Base-by-base conservation (phyloP, 2,888 invertebrate genomes). In the Drosophila leonis region DNA sequence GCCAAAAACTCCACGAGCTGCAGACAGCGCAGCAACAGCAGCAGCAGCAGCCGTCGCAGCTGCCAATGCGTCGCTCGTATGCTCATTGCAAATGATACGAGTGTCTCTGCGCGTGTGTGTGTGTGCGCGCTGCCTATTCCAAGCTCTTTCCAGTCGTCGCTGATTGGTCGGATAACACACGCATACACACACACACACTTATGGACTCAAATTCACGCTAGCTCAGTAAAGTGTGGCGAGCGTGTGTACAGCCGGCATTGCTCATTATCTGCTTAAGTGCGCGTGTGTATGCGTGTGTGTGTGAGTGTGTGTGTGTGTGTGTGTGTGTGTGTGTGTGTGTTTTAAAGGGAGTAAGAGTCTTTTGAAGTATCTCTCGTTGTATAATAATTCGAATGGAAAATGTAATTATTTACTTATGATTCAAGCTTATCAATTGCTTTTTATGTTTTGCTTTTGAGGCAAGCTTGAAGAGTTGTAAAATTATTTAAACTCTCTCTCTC, bases 161-260 rank as follows among this genome's bases (percentile, higher is more conserved):
- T 66, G 68, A 86, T 90, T 86, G 86, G 86, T 86, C 90, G 86
- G 90, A 86, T 90, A 86, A 90, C 41, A 37, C n/a, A n/a, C 61
- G 29, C 54, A 41, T 41, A 41, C 44, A 24, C 39, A 7, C 29
- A 15, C 15, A 24, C 8, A 24, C 49, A 24, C 44, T 18, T n/a
- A 42, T 24, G 24, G 24, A 24, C 44, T 44, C 24, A 15, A 44
- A 24, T 29, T 24, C 44, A 5, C 24, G 10, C 24, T 2, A 41
- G 37, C 64, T 75, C 65, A 65, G 63, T 66, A 56, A 33, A 62
- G 64, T 64, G 65, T 70, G 64, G 67, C 56, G 52, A 67, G 60
- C 59, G 59, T 71, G 55, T 64, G 64, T 39, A 20, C n/a, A 59
- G 57, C 61, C 46, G 63, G 54, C 62, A 79, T 69, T 70, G 70